These are phyloP conservation scores for Lordiphosa stackelbergi DNA, from an alignment of 1,140 invertebrate species.

Conservation along the genomic window DNA sequence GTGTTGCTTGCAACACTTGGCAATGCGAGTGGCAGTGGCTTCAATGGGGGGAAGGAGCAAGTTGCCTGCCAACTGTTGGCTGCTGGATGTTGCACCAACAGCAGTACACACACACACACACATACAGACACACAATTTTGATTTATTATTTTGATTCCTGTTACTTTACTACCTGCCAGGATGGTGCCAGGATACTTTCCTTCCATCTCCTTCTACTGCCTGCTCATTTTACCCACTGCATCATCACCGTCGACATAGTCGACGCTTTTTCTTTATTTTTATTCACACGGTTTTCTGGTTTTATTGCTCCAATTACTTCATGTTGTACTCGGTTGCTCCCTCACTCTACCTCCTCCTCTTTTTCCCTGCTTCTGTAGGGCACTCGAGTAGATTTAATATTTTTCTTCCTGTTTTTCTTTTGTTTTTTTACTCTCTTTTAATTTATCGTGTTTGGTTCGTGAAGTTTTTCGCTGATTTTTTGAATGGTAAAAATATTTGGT, in stretches of 20 bases:
- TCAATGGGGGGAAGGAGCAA: not conserved
- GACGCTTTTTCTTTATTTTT: conserved; percentile 48
- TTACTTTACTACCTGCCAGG: conserved; percentile 63
- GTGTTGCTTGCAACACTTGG: conserved; percentile 13
- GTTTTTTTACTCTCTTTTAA: conserved; percentile 18
- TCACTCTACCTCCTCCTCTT: not conserved
- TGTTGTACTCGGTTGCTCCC: conserved; percentile 39
- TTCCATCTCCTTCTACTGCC: conserved; percentile 3
- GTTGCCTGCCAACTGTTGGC: conserved; percentile 48
- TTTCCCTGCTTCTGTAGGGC: conserved; percentile 15
- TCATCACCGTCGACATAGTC: conserved; percentile 24
- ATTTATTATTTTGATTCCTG: conserved; percentile 72
- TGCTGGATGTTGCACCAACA: conserved; percentile 18
- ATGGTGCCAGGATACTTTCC: conserved; percentile 25
- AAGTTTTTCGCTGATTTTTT: conserved; percentile 15
- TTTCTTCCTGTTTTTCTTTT: conserved; percentile 19
- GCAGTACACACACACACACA: conserved; percentile 10
- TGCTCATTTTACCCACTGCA: conserved; percentile 19
- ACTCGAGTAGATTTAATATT: conserved; percentile 57
- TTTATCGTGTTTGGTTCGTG: conserved; percentile 23
- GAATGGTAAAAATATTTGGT: not conserved
- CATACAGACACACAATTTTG: conserved; percentile 51
- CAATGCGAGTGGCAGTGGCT: conserved; percentile 3
- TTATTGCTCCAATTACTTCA: conserved; percentile 71
- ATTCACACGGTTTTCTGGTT: conserved; percentile 63